Evolutionary conservation across 37 sponge, comb jelly and placozoan genomes (phyloP).

Genomic region (Haliclona indistincta): DNA sequence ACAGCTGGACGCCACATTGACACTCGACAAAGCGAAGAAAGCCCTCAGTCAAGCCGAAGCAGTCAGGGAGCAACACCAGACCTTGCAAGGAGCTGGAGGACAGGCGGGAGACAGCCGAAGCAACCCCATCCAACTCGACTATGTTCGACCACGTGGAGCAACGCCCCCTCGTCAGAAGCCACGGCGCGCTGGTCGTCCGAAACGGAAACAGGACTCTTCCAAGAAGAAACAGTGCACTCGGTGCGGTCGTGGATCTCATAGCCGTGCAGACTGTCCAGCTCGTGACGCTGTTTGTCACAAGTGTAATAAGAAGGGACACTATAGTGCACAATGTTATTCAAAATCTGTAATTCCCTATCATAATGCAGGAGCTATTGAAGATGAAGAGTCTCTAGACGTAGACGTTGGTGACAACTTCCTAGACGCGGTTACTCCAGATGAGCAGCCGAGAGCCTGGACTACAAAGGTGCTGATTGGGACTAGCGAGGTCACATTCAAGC

Average conservation of each 20-base stretch:
- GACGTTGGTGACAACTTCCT: slow-evolving; percentile 14
- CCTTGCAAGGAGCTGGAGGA: neutral
- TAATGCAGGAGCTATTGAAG: neutral
- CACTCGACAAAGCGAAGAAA: slow-evolving; percentile 24
- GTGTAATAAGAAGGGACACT: slow-evolving; percentile 28
- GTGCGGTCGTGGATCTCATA: slow-evolving; percentile 12
- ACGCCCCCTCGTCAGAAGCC: too few species aligned
- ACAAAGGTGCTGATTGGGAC: too few species aligned
- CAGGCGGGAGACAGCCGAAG: neutral
- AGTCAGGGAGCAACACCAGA: slow-evolving; percentile 4
- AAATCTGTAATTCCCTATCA: slow-evolving; percentile 9
- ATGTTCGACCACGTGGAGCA: too few species aligned
- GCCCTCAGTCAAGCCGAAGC: neutral
- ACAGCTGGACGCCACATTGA: slow-evolving; percentile 18
- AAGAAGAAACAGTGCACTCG: neutral
- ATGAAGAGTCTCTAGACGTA: neutral
- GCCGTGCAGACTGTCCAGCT: slow-evolving; percentile 21
- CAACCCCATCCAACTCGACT: too few species aligned
- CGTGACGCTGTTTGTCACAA: neutral
- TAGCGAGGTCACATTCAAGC: slow-evolving; percentile 52
- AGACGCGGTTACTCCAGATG: neutral
- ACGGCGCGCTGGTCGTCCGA: neutral
- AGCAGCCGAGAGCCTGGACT: too few species aligned
- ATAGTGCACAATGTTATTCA: slow-evolving; percentile 26
- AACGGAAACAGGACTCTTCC: neutral